A percentile compares a stretch with the other conserved stretches of the same genome.
Evolutionary conservation across 2,113 vertebrate genomes (phyloP).

Genomic region (Podilymbus podiceps): DNA sequence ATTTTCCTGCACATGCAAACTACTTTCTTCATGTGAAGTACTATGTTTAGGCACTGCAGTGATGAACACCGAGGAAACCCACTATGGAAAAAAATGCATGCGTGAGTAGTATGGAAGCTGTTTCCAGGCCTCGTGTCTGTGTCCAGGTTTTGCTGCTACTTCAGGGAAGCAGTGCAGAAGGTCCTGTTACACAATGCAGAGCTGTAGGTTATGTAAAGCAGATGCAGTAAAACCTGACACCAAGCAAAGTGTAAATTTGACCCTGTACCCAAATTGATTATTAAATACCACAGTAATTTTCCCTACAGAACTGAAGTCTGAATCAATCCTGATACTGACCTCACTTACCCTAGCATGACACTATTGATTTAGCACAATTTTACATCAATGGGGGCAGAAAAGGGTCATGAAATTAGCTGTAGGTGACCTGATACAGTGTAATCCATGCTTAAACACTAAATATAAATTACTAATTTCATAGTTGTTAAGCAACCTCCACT

Average conservation of each 20-base stretch:
- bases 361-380: slow-evolving; percentile 16
- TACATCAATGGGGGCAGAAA: neutral
- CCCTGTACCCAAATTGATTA: neutral
- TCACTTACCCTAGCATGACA: neutral
- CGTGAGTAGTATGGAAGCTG: neutral
- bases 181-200: neutral
- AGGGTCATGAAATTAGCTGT: neutral
- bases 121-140: neutral
- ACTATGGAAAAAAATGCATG: fast-evolving
- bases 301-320: neutral
- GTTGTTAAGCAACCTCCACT: neutral
- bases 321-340: neutral
- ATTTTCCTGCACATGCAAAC: neutral
- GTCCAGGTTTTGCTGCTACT: neutral
- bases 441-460: neutral
- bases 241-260: neutral
- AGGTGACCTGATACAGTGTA: neutral
- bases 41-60: neutral
- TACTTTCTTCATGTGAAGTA: neutral
- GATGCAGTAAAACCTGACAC: neutral
- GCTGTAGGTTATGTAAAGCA: neutral
- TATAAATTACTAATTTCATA: neutral
- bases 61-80: neutral
- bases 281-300: neutral
- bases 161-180: neutral